phyloP scores from a whole-genome alignment of 2,888 invertebrate species.

The Orchesella flavescens region DNA sequence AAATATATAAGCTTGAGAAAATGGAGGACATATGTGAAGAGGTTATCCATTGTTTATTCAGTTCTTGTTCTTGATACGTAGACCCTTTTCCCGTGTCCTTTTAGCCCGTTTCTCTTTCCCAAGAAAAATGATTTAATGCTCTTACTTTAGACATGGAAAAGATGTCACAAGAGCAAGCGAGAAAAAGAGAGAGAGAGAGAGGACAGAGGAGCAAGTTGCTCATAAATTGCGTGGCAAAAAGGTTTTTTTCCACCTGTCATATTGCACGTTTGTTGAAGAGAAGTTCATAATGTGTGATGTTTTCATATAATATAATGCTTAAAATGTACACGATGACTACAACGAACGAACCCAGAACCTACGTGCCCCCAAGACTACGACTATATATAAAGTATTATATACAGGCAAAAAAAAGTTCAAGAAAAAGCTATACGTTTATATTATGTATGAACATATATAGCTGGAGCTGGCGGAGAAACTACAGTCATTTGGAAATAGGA shows the following conservation, averaged over 20 bases:
- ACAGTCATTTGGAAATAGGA: too few relatives aligned
- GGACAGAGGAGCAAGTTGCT: conserved; percentile 34
- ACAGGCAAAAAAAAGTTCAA: too few relatives aligned
- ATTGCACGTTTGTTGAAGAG: conserved; percentile 2
- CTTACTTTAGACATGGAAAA: conserved; percentile 39
- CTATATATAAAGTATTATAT: too few relatives aligned
- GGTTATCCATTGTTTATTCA: conserved; percentile 49
- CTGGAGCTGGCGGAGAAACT: too few relatives aligned
- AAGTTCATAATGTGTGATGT: too few relatives aligned
- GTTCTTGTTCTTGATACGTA: conserved; percentile 30
- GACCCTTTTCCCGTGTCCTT: conserved; percentile 5
- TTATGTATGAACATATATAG: too few relatives aligned
- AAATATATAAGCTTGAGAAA: conserved; percentile 3
- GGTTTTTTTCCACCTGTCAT: conserved; percentile 56
- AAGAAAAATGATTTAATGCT: conserved; percentile 45
- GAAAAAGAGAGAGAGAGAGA: too few relatives aligned
- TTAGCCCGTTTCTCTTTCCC: background rate
- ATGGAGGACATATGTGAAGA: conserved; percentile 43
- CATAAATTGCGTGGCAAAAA: conserved; percentile 57
- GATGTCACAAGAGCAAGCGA: conserved; percentile 29
- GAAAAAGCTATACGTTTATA: too few relatives aligned
- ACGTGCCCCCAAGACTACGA: too few relatives aligned
- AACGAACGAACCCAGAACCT: too few relatives aligned
- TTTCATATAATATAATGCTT: too few relatives aligned
- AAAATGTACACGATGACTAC: too few relatives aligned